Conservation (phyloP, 1,140 invertebrate species). For the Homalodisca vitripennis region DNA sequence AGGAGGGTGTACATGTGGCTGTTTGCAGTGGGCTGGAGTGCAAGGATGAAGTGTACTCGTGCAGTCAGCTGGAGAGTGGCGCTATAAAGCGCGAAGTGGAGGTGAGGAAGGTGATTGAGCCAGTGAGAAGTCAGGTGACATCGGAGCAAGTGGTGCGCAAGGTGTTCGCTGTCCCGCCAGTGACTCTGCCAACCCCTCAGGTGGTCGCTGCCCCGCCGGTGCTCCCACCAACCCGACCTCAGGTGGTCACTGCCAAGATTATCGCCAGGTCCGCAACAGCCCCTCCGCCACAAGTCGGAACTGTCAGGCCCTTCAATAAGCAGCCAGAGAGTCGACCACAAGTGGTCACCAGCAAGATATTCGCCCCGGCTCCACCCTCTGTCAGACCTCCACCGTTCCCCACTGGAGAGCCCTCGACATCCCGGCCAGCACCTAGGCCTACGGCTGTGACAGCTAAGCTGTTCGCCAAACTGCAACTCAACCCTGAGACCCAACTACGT, state of each 20-base stretch:
- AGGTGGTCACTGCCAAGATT: constrained; percentile 2
- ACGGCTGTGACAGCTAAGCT: constrained; percentile 21
- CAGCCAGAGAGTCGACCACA: constrained; percentile 36
- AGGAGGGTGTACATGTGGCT: constrained; percentile 35
- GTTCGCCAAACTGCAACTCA: constrained; percentile 23
- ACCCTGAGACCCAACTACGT: background rate
- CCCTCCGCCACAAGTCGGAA: background rate
- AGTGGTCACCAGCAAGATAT: constrained; percentile 48
- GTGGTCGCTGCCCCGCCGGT: constrained; percentile 19
- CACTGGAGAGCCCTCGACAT: background rate
- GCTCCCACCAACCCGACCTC: background rate
- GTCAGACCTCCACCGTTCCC: background rate
- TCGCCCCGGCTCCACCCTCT: constrained; percentile 44
- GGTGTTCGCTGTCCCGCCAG: constrained; percentile 22
- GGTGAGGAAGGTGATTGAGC: background rate
- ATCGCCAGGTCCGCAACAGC: background rate
- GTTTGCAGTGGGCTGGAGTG: constrained; percentile 82
- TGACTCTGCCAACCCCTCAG: background rate
- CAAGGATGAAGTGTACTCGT: constrained; percentile 81
- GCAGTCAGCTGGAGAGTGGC: constrained; percentile 57
- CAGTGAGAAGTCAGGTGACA: background rate
- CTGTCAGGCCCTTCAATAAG: too few relatives aligned
- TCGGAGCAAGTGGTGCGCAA: constrained; percentile 42
- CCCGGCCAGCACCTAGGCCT: background rate
- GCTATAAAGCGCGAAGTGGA: constrained; percentile 12